Conservation (phyloP, 2,888 invertebrate genomes). For the Tetranychus truncatus region DNA sequence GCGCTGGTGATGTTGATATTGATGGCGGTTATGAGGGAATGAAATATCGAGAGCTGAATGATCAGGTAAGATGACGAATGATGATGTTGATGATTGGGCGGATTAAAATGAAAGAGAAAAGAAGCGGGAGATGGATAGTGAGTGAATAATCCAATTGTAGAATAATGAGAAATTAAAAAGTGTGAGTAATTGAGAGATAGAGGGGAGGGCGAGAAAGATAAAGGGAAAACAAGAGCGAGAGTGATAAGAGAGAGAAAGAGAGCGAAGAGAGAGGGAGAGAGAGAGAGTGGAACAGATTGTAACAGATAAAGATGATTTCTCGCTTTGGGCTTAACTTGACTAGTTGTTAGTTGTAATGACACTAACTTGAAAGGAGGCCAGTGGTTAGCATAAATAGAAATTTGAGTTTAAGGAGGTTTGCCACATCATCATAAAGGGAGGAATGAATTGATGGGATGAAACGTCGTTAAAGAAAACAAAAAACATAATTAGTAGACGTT, state of each 20-base stretch:
- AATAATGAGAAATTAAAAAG: background rate
- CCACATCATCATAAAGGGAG: background rate
- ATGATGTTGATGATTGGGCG: background rate
- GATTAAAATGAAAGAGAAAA: background rate
- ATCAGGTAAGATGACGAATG: background rate
- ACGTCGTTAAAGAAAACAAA: background rate
- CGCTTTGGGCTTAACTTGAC: background rate
- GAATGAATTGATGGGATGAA: background rate
- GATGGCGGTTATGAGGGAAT: background rate
- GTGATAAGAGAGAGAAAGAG: background rate
- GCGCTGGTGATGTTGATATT: background rate
- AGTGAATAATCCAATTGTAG: background rate
- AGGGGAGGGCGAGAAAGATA: background rate
- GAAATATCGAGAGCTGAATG: background rate
- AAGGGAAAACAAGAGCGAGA: background rate
- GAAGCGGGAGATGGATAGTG: constrained; percentile 1
- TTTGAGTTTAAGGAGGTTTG: background rate
- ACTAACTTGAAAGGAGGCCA: background rate
- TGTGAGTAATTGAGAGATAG: background rate
- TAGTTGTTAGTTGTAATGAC: background rate
- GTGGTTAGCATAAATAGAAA: background rate
- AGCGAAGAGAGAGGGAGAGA: background rate
- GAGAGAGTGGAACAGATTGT: background rate
- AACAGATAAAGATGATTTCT: background rate
- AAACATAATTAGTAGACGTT: background rate